Base-by-base conservation (phyloP, 1,140 invertebrate genomes). In the Pseudomyrmex pallidus region DNA sequence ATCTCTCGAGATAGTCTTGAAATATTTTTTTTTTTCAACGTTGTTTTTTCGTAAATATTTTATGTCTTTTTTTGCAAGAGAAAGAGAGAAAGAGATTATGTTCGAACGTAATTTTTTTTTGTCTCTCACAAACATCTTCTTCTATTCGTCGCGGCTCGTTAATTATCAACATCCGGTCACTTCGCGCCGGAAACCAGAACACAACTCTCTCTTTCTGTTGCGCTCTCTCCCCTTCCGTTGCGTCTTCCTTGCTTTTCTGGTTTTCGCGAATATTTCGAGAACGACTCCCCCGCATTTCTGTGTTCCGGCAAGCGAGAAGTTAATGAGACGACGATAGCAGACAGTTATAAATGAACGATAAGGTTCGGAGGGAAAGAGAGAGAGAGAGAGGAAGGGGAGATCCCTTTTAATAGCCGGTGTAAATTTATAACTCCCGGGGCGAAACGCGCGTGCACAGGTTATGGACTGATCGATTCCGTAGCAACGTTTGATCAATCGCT, bases 291-390 rank as follows among this genome's bases (percentile, higher is more conserved):
- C 56, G 82, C 87, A 85, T 82, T 77, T 67, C 35, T 35, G 35
- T 61, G 85, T 87, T 82, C 74, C 74, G 74, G 64, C 68, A 84
- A 87, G 67, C 82, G 82, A 59, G 86, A 74, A 64, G 83, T 87
- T 88, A 88, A 88, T 87, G 87, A 88, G 87, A 87, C 86, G 87
- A 87, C 86, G 83, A 56, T 57, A 73, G 87, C 86, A 68, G 83
- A 87, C 83, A 88, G 86, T 85, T 87, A 88, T 85, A 87, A 88
- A 88, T 87, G 86, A 88, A 77, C 86, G 86, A 87, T 87, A 88
- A 87, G 83, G 66, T 78, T 48, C 46, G 62, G 85, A 48, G 3
- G 3, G 1, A 35, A 4, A 5, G 0, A 35, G 35, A 3, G 5
- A 35, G 35, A 3, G 35, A 25, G 25, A 3, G 25, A 25, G 35